Conservation (phyloP, 1,140 invertebrate genomes). For the Drosophila mojavensis region DNA sequence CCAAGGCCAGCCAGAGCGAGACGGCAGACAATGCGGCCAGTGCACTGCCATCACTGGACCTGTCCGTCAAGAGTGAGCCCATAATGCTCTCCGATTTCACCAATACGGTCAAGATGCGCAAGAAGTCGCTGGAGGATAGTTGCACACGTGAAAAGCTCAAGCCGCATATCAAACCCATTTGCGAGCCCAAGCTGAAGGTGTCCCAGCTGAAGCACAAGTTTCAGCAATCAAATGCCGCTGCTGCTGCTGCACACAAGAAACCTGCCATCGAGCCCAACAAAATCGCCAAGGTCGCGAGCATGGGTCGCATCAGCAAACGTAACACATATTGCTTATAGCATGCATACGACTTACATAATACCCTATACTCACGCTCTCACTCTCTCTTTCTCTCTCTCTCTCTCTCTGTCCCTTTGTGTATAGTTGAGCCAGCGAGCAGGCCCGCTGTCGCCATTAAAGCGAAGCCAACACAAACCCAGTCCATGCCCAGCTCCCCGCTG, state of each 20-base stretch:
- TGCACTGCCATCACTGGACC: conserved; percentile 37
- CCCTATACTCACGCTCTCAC: conserved; percentile 3
- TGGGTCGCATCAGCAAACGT: conserved; percentile 63
- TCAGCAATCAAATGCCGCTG: conserved; percentile 45
- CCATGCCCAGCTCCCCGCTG: conserved; percentile 76
- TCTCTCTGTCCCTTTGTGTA: background rate
- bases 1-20: conserved; percentile 49
- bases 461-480: conserved; percentile 59
- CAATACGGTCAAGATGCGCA: conserved; percentile 83
- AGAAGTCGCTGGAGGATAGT: conserved; percentile 81
- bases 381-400: conserved; percentile 5
- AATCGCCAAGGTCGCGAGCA: conserved; percentile 64
- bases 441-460: conserved; percentile 39
- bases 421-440: conserved; percentile 31
- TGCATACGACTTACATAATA: background rate
- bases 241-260: conserved; percentile 41
- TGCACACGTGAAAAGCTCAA: conserved; percentile 69
- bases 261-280: conserved; percentile 46
- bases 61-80: conserved; percentile 61
- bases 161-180: conserved; percentile 51
- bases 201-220: conserved; percentile 76
- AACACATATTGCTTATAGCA: conserved; percentile 25
- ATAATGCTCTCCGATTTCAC: conserved; percentile 83
- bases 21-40: conserved; percentile 11
- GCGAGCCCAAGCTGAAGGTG: conserved; percentile 77